Conservation (phyloP, 2,888 invertebrate genomes). For the Callosobruchus maculatus region DNA sequence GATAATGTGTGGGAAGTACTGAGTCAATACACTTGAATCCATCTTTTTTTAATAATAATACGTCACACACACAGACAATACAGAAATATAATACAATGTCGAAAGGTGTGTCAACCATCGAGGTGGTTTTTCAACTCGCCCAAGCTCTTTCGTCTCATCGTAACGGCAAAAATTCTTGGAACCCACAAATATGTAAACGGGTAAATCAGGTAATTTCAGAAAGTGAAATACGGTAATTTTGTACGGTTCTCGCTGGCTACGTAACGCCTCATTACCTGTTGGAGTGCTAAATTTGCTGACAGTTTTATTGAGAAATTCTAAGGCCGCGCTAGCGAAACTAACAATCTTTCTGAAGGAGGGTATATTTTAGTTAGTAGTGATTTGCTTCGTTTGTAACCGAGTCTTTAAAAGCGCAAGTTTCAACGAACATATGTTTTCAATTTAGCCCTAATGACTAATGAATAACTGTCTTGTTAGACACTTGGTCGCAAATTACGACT, state of each 20-base stretch:
- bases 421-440: neutral
- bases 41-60: no score
- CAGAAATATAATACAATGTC: no score
- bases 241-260: neutral
- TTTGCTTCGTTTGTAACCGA: neutral
- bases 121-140: no score
- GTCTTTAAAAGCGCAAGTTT: neutral
- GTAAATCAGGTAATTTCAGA: neutral
- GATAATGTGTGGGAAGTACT: no score
- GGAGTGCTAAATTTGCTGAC: neutral
- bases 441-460: neutral
- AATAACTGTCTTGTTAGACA: no score
- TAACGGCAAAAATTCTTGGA: neutral
- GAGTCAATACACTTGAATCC: no score
- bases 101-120: no score
- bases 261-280: neutral
- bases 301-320: neutral
- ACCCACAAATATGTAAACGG: neutral
- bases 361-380: neutral
- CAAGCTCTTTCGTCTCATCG: no score
- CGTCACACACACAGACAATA: no score
- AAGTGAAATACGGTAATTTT: neutral
- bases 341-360: neutral
- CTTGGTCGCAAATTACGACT: no score
- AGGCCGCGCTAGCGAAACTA: neutral